These are phyloP conservation scores for Drosophila pallidifrons DNA, from an alignment of 1,140 invertebrate species.

Conservation along the genomic window DNA sequence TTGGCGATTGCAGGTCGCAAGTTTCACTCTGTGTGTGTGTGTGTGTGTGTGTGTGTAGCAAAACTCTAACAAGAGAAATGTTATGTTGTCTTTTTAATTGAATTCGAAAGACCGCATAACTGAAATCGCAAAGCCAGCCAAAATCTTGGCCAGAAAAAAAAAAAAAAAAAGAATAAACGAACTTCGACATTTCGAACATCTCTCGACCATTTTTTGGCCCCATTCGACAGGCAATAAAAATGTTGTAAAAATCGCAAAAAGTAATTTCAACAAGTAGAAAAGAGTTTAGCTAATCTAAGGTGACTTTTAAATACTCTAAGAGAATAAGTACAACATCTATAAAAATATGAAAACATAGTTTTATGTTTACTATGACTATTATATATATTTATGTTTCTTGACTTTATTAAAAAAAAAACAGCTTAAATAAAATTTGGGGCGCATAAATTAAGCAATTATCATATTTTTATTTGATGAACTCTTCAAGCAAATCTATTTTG, in stretches of 20 bases:
- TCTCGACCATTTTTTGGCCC: conserved; percentile 34
- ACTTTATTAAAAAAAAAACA: too few relatives aligned
- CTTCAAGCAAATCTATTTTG: too few relatives aligned
- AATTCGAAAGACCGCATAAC: conserved; percentile 80
- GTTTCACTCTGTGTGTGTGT: conserved; percentile 1
- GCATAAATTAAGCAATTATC: too few relatives aligned
- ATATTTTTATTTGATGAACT: too few relatives aligned
- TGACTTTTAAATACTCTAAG: not conserved
- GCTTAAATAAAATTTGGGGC: too few relatives aligned
- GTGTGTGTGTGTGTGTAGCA: too few relatives aligned
- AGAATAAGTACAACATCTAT: too few relatives aligned
- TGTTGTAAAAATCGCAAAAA: conserved; percentile 71
- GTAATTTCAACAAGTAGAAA: conserved; percentile 59
- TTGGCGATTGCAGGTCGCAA: conserved; percentile 18
- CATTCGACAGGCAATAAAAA: conserved; percentile 79
- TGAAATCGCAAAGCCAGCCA: conserved; percentile 77
- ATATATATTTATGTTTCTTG: too few relatives aligned
- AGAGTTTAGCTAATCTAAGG: too few relatives aligned
- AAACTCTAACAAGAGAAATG: conserved; percentile 52
- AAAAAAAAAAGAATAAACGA: conserved; percentile 20
- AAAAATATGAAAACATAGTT: too few relatives aligned
- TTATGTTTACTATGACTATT: too few relatives aligned
- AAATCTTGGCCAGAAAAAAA: conserved; percentile 64
- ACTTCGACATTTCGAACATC: conserved; percentile 12
- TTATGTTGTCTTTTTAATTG: conserved; percentile 82